Conservation (phyloP, 64 coral and sea anemone genomes). For the Cladopsammia gracilis region DNA sequence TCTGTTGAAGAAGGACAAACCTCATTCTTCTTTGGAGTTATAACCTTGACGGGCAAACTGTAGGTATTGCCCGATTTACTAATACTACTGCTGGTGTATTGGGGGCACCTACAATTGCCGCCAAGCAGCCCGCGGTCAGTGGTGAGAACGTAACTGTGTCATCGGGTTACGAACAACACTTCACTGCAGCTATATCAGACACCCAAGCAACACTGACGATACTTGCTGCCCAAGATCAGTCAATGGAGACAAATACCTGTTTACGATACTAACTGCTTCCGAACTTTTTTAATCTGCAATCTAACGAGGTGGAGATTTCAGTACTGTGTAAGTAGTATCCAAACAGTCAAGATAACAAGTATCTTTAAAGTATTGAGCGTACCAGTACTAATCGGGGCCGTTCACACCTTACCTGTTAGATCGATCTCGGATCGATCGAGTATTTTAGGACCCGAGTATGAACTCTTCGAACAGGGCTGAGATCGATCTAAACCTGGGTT, state of each 20-base stretch:
- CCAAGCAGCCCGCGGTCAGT: too few species aligned
- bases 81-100: background rate
- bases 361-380: too few species aligned
- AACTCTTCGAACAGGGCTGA: too few species aligned
- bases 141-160: too few species aligned
- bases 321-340: too few species aligned
- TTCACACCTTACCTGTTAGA: too few species aligned
- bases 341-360: too few species aligned
- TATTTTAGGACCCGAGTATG: too few species aligned
- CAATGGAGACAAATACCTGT: background rate
- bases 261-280: background rate
- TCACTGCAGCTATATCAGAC: background rate
- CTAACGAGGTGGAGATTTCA: background rate
- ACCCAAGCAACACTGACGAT: too few species aligned
- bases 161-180: background rate
- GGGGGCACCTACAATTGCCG: background rate
- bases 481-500: too few species aligned
- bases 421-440: too few species aligned
- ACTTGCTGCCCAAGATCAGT: background rate
- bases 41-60: background rate
- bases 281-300: background rate
- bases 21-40: background rate
- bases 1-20: background rate
- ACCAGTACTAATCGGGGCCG: too few species aligned
- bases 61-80: background rate